Base-by-base conservation (phyloP, 1,140 invertebrate genomes). In the Hestina assimilis region DNA sequence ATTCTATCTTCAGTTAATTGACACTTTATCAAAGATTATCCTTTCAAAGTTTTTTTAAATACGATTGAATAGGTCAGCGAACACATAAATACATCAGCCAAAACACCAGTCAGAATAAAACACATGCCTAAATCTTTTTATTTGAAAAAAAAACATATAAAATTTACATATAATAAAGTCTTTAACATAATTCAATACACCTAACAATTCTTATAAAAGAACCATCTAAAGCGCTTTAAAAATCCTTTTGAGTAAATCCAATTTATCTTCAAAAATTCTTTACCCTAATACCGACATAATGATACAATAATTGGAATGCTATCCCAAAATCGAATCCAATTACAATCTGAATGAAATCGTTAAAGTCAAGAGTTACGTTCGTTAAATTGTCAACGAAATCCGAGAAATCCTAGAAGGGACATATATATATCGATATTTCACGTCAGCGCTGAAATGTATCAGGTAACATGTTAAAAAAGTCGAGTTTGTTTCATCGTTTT, bases 341-440 rank as follows among this genome's bases (percentile, higher is more conserved):
- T 35, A 15, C 14, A 35, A 17, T 38, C 33, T 17, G 17, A 38
- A 35, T 35, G 7, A 35, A 35, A 15, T 15, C 31, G 31, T 38
- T 19, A 38, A 38, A 4, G 6, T 11, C n/a, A 19, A 38, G 15
- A 17, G n/a, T 14, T 9, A 7, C 4, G 9, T n/a, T 9, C 4
- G 1, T 38, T 38, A 17, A 11, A 38, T 38, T 38, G 33, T 7
- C 2, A 19, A 28, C 6, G n/a, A 28, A 28, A 19, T 38, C 29
- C 29, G 33, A 19, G 33, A 17, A n/a, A 38, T 20, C 43, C 26
- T 9, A 6, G 11, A 28, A 46, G 43, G 15, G 26, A 46, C n/a
- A n/a, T n/a, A n/a, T 31, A 46, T 24, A 28, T 31, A 17, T 46
- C 43, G 43, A 46, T 46, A 45, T 31, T 46, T 46, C 26, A 31